A percentile compares a stretch with the other conserved stretches of the same genome.
Evolutionary conservation across 2,888 invertebrate species (phyloP).

Genomic region (Cerceris ruficornis): DNA sequence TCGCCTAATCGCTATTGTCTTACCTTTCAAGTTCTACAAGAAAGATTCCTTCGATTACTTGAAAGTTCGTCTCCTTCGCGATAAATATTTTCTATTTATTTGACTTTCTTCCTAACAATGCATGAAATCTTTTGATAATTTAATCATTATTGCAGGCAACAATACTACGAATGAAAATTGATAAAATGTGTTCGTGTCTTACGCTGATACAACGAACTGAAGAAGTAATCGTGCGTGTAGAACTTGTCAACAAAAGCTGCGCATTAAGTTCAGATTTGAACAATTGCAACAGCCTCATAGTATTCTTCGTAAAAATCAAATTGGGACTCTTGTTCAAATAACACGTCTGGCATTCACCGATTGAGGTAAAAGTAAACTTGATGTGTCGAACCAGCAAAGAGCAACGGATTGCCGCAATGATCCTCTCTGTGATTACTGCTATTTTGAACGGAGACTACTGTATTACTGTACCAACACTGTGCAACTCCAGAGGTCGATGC

Average conservation of each 20-base stretch:
- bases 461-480: conserved; percentile 39
- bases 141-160: not conserved
- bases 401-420: not conserved
- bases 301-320: conserved; percentile 22
- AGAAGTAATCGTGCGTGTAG: conserved; percentile 8
- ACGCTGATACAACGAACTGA: conserved; percentile 58
- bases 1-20: conserved; percentile 92
- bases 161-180: conserved; percentile 7
- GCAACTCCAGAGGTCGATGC: conserved; percentile 54
- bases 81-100: not conserved
- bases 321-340: not conserved
- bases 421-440: conserved; percentile 6
- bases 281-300: conserved; percentile 65
- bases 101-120: not conserved
- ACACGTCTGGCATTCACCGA: not conserved
- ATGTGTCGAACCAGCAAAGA: not conserved
- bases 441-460: conserved; percentile 19
- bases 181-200: conserved; percentile 44
- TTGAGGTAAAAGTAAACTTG: not conserved
- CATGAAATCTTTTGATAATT: not conserved
- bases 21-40: conserved; percentile 83
- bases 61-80: not conserved
- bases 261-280: conserved; percentile 49
- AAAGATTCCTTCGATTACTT: not conserved
- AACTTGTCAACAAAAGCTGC: conserved; percentile 30